Evolutionary conservation across 2,113 vertebrate species (phyloP), one percentile per base, ranked within the genome.

Genomic region (Gasterosteus nipponicus): DNA sequence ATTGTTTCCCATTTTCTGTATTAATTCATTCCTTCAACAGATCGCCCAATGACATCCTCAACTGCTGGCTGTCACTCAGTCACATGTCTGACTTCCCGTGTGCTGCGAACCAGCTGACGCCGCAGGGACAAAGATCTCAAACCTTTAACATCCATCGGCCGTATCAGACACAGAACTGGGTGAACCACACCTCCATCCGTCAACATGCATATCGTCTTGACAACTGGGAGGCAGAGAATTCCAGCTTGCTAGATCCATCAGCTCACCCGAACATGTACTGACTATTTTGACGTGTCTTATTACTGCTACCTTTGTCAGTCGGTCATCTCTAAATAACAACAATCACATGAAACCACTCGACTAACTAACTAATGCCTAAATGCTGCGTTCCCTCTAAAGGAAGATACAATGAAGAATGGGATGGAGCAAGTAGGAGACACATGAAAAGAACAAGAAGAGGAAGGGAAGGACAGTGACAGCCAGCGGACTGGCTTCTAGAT

Each of bases 401-500:
- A 83, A 63, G 11, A 78, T 9, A 1, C 3, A 53, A 77, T 15
- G 41, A 46, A 81, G 4, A 18, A 22, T 7, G 33, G 86, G 89
- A 93, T 61, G 83, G 38, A 87, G 71, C 68, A 22, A 70, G 63
- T 56, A 60, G 71, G 77, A 61, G 63, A 78, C 16, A 38, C 51
- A 53, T 75, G 22, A 83, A 81, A 88, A 77, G 92, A 93, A 93
- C 86, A 87, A 62, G 63, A 86, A 57, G 92, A 76, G 57, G 83
- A 86, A 87, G 53, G 51, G 88, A 88, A 90, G 80, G 88, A 76
- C 92, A 89, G 12, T 73, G 86, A 83, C 84, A 77, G 89, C 80
- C 64, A 70, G 76, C 56, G 83, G 89, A 83, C 80, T 76, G 81
- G 77, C 65, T 87, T 44, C 33, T 31, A 42, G 64, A 84, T 91